Conservation (phyloP, 2,113 vertebrate species). For the Oncorhynchus gorbuscha region DNA sequence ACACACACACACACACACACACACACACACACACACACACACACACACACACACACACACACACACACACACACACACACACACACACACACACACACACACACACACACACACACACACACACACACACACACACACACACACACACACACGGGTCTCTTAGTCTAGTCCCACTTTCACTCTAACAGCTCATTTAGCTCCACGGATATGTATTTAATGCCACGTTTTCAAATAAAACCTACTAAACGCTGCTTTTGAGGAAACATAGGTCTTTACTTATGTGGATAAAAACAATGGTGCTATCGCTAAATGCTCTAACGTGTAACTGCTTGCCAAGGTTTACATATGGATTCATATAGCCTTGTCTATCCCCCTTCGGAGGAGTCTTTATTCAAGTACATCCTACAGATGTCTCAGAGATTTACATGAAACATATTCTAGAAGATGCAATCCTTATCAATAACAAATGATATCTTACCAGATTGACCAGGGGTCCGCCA, state of each 20-base stretch:
- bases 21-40: too few relatives aligned
- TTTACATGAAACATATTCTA: background rate
- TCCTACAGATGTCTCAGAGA: too few relatives aligned
- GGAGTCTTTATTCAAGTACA: too few relatives aligned
- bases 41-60: too few relatives aligned
- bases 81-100: too few relatives aligned
- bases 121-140: slow-evolving; percentile 3
- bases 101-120: background rate
- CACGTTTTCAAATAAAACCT: background rate
- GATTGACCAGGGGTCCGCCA: slow-evolving; percentile 94
- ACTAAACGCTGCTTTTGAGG: slow-evolving; percentile 10
- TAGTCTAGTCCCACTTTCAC: background rate
- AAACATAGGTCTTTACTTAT: background rate
- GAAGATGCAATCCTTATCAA: background rate
- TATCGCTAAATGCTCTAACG: slow-evolving; percentile 34
- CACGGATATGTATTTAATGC: background rate
- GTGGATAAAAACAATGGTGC: slow-evolving; percentile 8
- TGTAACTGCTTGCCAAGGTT: background rate
- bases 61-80: too few relatives aligned
- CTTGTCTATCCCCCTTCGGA: background rate
- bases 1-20: too few relatives aligned
- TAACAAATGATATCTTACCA: slow-evolving; percentile 79
- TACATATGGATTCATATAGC: slow-evolving; percentile 1
- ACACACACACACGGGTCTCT: background rate
- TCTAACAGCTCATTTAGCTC: background rate